Percentiles rank a stretch among this genome's conserved stretches.
Conservation (phyloP, 1,140 invertebrate genomes). For the Lysiphlebus fabarum region DNA sequence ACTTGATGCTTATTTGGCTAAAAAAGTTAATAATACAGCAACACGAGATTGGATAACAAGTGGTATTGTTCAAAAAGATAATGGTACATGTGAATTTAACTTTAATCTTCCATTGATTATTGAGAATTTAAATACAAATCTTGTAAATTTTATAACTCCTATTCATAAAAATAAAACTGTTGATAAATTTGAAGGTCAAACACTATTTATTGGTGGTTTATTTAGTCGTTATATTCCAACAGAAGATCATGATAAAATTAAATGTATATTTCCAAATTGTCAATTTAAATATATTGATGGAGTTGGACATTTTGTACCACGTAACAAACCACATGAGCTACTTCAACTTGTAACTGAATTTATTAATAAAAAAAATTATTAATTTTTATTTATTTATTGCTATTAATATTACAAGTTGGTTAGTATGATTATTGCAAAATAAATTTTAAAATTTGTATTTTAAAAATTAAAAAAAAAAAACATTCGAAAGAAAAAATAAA, state of each 20-base stretch:
- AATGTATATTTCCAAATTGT: constrained; percentile 73
- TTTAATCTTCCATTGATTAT: constrained; percentile 70
- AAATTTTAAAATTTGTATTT: too few relatives aligned
- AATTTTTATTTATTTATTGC: too few relatives aligned
- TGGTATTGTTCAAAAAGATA: constrained; percentile 66
- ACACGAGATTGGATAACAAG: constrained; percentile 66
- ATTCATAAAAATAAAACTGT: too few relatives aligned
- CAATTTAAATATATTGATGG: constrained; percentile 70
- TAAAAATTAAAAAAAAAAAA: too few relatives aligned
- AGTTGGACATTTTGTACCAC: constrained; percentile 90
- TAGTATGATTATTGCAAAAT: too few relatives aligned
- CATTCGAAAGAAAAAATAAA: too few relatives aligned
- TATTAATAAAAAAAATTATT: constrained; percentile 16
- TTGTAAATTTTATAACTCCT: constrained; percentile 61
- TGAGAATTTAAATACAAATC: constrained; percentile 64
- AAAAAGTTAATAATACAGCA: constrained; percentile 25
- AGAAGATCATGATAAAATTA: constrained; percentile 67
- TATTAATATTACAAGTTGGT: too few relatives aligned
- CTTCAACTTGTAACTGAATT: constrained; percentile 56
- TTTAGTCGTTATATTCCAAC: constrained; percentile 74
- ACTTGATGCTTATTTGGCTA: not conserved
- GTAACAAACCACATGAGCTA: constrained; percentile 83
- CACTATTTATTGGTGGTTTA: constrained; percentile 78
- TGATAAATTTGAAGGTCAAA: constrained; percentile 62
- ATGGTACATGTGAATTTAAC: constrained; percentile 67